These are phyloP conservation scores for Pseudocheirus occidentalis DNA, from an alignment of 2,797 vertebrate species.

Conservation along the genomic window DNA sequence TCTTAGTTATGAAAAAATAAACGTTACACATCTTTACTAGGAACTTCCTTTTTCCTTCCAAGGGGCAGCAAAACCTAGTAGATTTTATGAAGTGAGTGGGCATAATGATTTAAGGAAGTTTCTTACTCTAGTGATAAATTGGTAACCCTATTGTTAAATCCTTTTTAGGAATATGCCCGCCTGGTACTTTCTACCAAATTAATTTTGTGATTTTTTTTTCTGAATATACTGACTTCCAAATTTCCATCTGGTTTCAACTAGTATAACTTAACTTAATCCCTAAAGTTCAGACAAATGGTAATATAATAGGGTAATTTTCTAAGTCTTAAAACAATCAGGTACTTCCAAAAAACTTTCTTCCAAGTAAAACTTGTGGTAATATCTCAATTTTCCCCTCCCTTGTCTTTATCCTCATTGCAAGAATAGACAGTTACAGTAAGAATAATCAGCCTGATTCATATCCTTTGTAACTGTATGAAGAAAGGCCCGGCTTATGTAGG, in stretches of 20 bases:
- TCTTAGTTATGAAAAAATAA: slow-evolving; percentile 25
- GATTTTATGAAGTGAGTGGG: slow-evolving; percentile 12
- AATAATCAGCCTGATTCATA: slow-evolving; percentile 13
- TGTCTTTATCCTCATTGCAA: not conserved
- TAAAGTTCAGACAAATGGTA: not conserved
- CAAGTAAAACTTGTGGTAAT: slow-evolving; percentile 14
- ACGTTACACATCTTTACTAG: not conserved
- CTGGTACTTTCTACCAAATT: not conserved
- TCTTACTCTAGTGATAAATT: not conserved
- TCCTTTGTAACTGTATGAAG: slow-evolving; percentile 19
- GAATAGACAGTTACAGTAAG: slow-evolving; percentile 19
- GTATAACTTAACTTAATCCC: not conserved
- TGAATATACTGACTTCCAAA: not conserved
- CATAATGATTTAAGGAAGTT: not conserved
- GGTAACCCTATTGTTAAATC: not conserved
- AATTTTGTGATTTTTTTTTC: not conserved
- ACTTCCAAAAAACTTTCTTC: not conserved
- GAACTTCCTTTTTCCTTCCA: not conserved
- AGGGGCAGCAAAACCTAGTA: not conserved
- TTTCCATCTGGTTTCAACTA: slow-evolving; percentile 37
- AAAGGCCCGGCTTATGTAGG: not conserved
- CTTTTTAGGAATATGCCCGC: not conserved
- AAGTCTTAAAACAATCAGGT: not conserved
- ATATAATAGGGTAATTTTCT: not conserved
- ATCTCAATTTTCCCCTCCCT: not conserved